Conservation (phyloP, 2,797 vertebrate genomes). For the Pelochelys cantorii region DNA sequence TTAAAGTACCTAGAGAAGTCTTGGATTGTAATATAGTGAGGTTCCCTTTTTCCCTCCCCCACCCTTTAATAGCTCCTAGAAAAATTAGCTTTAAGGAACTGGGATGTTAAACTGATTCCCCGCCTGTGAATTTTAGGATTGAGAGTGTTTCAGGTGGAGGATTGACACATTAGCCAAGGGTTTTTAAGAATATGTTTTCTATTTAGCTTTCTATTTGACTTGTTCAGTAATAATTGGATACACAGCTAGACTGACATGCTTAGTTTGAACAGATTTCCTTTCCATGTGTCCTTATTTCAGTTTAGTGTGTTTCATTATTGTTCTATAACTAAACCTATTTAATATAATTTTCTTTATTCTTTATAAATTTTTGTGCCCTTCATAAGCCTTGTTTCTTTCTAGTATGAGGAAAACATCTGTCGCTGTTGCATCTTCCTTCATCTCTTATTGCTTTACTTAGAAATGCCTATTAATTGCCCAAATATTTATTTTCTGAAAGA, state of each 20-base stretch:
- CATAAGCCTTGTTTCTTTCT: neutral
- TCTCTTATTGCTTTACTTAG: neutral
- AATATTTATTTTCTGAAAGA: conserved; percentile 1
- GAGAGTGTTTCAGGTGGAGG: neutral
- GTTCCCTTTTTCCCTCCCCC: neutral
- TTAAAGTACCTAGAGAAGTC: neutral
- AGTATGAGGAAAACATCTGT: neutral
- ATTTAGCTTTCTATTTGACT: neutral
- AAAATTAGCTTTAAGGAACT: neutral
- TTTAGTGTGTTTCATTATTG: neutral
- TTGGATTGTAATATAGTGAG: neutral
- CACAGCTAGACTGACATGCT: neutral
- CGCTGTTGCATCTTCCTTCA: neutral
- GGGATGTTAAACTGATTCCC: neutral
- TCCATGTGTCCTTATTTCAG: neutral
- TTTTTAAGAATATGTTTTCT: neutral
- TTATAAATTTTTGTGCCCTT: neutral
- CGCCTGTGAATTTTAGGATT: neutral
- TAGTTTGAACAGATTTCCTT: neutral
- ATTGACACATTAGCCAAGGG: neutral
- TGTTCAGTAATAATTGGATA: neutral
- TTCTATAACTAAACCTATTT: neutral
- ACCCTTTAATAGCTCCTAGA: neutral
- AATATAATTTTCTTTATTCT: neutral
- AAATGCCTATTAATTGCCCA: neutral